Percentiles rank a stretch among this genome's conserved stretches.
These are phyloP conservation scores for Meteorus sp. DNA, from an alignment of 1,140 invertebrate species.

Conservation along the genomic window DNA sequence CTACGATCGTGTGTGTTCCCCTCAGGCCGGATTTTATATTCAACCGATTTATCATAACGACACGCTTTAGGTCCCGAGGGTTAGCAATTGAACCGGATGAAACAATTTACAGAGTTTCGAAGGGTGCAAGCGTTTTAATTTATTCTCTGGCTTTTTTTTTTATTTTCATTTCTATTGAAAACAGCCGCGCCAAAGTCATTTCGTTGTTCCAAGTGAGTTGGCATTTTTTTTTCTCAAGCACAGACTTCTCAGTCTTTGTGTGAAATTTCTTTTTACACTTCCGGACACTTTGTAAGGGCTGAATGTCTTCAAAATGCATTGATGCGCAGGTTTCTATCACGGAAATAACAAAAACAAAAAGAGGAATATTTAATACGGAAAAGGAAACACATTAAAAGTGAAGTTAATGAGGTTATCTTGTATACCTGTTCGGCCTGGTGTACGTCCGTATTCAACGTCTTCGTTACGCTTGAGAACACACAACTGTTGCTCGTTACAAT, in stretches of 20 bases:
- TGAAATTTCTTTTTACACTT: no score
- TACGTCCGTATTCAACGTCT: slow-evolving; percentile 41
- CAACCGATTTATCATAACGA: slow-evolving; percentile 43
- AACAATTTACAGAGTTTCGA: slow-evolving; percentile 52
- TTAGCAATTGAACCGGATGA: slow-evolving; percentile 54
- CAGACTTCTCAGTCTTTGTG: no score
- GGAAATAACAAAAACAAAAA: neutral
- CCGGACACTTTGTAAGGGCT: no score
- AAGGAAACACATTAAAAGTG: neutral
- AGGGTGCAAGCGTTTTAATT: slow-evolving; percentile 53
- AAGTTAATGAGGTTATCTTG: slow-evolving; percentile 9
- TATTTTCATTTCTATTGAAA: slow-evolving; percentile 26
- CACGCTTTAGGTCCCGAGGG: slow-evolving; percentile 26
- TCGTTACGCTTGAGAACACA: slow-evolving; percentile 38
- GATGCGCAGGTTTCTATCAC: neutral
- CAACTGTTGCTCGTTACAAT: slow-evolving; percentile 48
- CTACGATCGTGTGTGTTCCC: neutral
- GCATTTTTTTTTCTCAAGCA: slow-evolving; percentile 7
- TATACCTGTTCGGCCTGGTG: slow-evolving; percentile 36
- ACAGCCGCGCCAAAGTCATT: no score
- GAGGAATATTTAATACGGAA: neutral
- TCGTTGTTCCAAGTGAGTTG: no score
- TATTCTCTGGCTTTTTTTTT: no score
- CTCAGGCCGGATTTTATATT: slow-evolving; percentile 38
- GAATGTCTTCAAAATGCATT: no score